Base-by-base conservation (phyloP, 1,140 invertebrate species). In the Marisa cornuarietis region DNA sequence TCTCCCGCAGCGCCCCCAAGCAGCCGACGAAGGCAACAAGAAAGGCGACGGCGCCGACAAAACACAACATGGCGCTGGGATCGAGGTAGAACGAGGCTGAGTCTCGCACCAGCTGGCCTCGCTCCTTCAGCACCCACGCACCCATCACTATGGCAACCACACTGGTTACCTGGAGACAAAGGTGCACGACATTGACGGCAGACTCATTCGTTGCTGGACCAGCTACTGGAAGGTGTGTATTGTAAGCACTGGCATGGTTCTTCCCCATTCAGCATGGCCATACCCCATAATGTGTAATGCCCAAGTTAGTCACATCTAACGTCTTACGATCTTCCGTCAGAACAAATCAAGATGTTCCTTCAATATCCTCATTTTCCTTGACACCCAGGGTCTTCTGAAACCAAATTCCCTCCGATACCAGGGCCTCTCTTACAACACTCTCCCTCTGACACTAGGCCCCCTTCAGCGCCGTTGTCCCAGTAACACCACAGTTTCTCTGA, bases 1-100 rank as follows among this genome's bases (percentile, higher is more conserved):
- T 98, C 93, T 98, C 97, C 82, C 97, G 91, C 18, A 98, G 92
- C 5, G 97, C 96, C 31, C 97, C 97, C n/a, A 98, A 76, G 89
- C 96, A 97, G 18, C 97, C 96, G 62, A 96, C 95, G 91, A 97
- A 97, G 91, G 95, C 96, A 58, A 97, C 95, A 69, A 96, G 93
- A 90, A 97, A 97, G n/a, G 97, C 94, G 52, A 98, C 94, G n/a
- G 93, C 94, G 66, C 96, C 96, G 62, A 95, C 94, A 68, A 98
- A 94, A 24, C 96, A 94, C 90, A 98, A 94, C 68, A 98, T 94
- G 74, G 97, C 92, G 16, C 96, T 96, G 83, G 98, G 95, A 90
- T 98, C 97, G 54, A 98, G 92, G 80, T 98, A 94, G 61, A 98
- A 93, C 90, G 98, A 96, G 83, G 97, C 96, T 11, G 97, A 93